phyloP scores from a whole-genome alignment of 1,140 invertebrate genomes.

The Camponotus vicinus region DNA sequence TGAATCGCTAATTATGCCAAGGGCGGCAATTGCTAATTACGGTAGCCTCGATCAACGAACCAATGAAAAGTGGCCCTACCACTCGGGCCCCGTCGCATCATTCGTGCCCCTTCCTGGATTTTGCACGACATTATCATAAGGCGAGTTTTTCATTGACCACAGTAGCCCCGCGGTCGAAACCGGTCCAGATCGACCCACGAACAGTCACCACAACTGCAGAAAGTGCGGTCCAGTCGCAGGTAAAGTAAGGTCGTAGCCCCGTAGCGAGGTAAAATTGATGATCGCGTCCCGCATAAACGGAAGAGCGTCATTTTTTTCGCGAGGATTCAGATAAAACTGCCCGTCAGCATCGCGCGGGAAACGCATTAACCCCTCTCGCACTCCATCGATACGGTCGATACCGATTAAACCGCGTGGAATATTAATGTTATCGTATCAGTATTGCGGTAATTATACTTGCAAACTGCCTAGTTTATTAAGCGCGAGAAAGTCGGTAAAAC shows the following conservation, averaged over 20 bases:
- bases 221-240: not conserved
- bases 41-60: conserved; percentile 67
- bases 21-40: conserved; percentile 82
- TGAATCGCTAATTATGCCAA: conserved; percentile 81
- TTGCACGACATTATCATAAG: conserved; percentile 76
- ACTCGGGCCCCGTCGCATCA: not conserved
- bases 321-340: conserved; percentile 20
- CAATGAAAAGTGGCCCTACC: conserved; percentile 44
- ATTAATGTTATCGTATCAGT: conserved; percentile 50
- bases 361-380: conserved; percentile 16
- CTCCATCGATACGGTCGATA: conserved; percentile 3
- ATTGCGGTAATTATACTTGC: conserved; percentile 32
- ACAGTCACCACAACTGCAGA: conserved; percentile 12
- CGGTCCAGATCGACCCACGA: conserved; percentile 71
- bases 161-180: conserved; percentile 76
- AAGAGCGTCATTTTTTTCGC: not conserved
- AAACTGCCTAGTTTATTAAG: conserved; percentile 21
- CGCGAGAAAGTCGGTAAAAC: conserved; percentile 49
- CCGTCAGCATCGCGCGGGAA: conserved; percentile 16
- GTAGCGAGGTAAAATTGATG: conserved; percentile 35
- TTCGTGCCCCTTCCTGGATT: not conserved
- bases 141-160: conserved; percentile 82
- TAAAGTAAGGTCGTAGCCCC: conserved; percentile 3
- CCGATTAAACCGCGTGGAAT: conserved; percentile 30
- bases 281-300: not conserved